A percentile compares a stretch with the other conserved stretches of the same genome.
Evolutionary conservation across 2,888 invertebrate genomes (phyloP).

Genomic region (Apotomis betuletana): DNA sequence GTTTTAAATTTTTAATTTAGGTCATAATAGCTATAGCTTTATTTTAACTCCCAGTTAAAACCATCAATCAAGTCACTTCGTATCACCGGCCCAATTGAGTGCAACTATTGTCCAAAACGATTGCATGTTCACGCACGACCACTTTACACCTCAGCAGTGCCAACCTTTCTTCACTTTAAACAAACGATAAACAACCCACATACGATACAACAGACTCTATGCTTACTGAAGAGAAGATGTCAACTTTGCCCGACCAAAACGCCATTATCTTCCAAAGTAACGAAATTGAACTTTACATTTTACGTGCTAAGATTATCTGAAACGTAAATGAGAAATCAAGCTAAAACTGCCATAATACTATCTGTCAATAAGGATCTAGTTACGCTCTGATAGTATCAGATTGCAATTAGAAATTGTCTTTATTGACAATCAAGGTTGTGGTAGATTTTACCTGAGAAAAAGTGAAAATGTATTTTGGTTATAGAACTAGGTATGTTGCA

Average conservation of each 20-base stretch:
- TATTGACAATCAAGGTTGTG: too few species aligned
- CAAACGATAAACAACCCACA: not conserved
- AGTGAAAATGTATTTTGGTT: not conserved
- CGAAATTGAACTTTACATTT: not conserved
- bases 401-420: too few species aligned
- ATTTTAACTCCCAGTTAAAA: not conserved
- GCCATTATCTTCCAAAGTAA: not conserved
- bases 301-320: too few species aligned
- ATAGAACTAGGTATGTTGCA: not conserved
- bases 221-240: not conserved
- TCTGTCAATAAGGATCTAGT: too few species aligned
- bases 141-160: conserved; percentile 6
- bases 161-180: not conserved
- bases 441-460: not conserved
- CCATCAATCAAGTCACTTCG: not conserved
- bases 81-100: conserved; percentile 27
- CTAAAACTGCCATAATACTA: too few species aligned
- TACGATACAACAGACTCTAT: not conserved
- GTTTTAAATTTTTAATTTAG: too few species aligned
- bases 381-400: too few species aligned
- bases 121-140: conserved; percentile 36
- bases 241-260: not conserved
- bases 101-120: conserved; percentile 40
- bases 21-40: too few species aligned
- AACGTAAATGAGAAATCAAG: too few species aligned